phyloP scores from a whole-genome alignment of 2,113 vertebrate species.

The Beaufortia kweichowensis region DNA sequence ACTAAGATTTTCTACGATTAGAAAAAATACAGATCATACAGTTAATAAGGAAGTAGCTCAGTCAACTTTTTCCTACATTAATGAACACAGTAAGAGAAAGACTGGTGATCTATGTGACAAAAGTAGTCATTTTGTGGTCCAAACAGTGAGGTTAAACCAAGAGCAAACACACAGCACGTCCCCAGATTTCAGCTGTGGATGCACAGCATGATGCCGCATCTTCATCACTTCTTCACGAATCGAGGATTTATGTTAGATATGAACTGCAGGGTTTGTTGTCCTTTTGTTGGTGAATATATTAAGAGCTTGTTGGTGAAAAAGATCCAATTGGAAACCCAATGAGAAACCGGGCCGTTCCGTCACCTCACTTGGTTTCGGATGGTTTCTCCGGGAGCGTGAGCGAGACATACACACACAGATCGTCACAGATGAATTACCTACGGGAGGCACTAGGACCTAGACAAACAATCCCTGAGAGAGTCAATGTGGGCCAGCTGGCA shows the following conservation, averaged over 20 bases:
- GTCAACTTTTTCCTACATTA: constrained; percentile 29
- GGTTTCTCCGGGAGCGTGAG: constrained; percentile 23
- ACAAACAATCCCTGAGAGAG: constrained; percentile 62
- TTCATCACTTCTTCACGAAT: constrained; percentile 20
- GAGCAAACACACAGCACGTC: constrained; percentile 40
- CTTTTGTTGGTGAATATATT: constrained; percentile 45
- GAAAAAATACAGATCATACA: constrained; percentile 25
- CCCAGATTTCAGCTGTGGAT: neutral
- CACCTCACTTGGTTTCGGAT: constrained; percentile 17
- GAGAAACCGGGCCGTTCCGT: constrained; percentile 38
- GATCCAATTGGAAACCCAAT: constrained; percentile 31
- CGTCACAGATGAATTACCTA: constrained; percentile 55
- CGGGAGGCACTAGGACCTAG: constrained; percentile 62
- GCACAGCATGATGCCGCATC: constrained; percentile 21
- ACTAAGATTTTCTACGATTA: constrained; percentile 23
- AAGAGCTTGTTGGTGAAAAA: constrained; percentile 10
- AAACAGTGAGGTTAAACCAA: constrained; percentile 44
- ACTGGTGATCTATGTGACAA: constrained; percentile 24
- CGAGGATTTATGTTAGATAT: constrained; percentile 48
- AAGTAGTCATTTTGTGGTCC: constrained; percentile 46
- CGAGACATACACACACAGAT: constrained; percentile 25
- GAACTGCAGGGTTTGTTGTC: constrained; percentile 37
- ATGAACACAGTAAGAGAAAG: constrained; percentile 21
- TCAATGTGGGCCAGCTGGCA: constrained; percentile 63
- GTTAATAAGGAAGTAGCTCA: constrained; percentile 20